Percentiles rank a stretch among this genome's conserved stretches.
Evolutionary conservation across 1,140 invertebrate genomes (phyloP).

Genomic region (Lamellibrachia luymesi): DNA sequence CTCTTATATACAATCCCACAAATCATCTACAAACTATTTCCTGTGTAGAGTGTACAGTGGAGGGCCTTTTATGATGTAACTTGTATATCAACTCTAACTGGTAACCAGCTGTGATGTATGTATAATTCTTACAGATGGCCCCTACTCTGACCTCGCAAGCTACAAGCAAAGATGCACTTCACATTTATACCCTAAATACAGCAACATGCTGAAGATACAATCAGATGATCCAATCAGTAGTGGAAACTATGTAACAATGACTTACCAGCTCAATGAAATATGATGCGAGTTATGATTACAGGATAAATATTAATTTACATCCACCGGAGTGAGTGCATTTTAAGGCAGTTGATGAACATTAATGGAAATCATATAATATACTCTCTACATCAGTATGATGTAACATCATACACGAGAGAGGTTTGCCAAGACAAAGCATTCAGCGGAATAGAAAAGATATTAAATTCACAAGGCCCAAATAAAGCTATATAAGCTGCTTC

Average conservation of each 20-base stretch:
- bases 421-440: not conserved
- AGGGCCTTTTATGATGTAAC: not conserved
- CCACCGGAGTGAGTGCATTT: not conserved
- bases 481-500: not conserved
- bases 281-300: not conserved
- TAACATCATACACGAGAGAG: not conserved
- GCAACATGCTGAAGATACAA: not conserved
- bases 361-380: not conserved
- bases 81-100: not conserved
- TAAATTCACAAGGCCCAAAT: not conserved
- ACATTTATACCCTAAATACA: not conserved
- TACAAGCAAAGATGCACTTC: not conserved
- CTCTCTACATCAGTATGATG: not conserved
- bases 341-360: not conserved
- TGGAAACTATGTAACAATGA: not conserved
- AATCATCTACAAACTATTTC: not conserved
- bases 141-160: not conserved
- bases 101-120: not conserved
- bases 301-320: not conserved
- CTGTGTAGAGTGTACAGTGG: not conserved
- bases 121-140: not conserved
- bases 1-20: not conserved
- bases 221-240: not conserved
- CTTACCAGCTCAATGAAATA: not conserved
- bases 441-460: not conserved